Base-by-base conservation (phyloP, 2,797 vertebrate genomes). In the Channa striata region DNA sequence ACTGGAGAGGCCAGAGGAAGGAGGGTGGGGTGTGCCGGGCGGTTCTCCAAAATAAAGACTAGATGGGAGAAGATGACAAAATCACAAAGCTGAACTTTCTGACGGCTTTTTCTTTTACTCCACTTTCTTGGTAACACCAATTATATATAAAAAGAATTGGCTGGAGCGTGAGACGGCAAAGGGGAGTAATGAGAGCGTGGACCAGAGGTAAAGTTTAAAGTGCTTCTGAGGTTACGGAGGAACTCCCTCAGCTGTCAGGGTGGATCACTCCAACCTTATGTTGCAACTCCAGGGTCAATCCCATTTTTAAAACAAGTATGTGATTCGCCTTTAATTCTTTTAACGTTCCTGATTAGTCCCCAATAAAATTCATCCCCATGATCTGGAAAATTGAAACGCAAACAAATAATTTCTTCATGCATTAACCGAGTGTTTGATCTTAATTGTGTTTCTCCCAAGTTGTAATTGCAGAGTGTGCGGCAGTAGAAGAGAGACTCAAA, bases 191-290 rank as follows among this genome's bases (percentile, higher is more conserved):
- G 5, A 72, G 74, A 67, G 63, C 33, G 33, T 14, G 50, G 50
- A 60, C 60, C 75, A 65, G 40, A 70, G 59, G 68, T 63, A 60
- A 66, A 36, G 53, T 81, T 75, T 65, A 73, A 85, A 77, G 47
- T 67, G 42, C 77, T 74, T 76, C 14, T 40, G 44, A 79, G 70
- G 52, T 70, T 75, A 51, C 20, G 67, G 61, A 74, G 37, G 43
- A 78, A 72, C 80, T 78, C 30, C 54, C 56, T 59, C 33, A 59
- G 74, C 63, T 48, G 30, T 54, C 34, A 70, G 21, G 48, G 47
- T 57, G 42, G 21, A 30, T 36, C 40, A 42, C 42, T 46, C 58
- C 58, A 40, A 68, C 60, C 25, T 0, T 11, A 8, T 57, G 67
- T 60, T 17, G 25, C 7, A 52, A 44, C 61, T 43, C 39, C 14